Evolutionary conservation across 2,888 invertebrate species (phyloP), one percentile per base, ranked within the genome.

Genomic region (Drosophila gaucha): DNA sequence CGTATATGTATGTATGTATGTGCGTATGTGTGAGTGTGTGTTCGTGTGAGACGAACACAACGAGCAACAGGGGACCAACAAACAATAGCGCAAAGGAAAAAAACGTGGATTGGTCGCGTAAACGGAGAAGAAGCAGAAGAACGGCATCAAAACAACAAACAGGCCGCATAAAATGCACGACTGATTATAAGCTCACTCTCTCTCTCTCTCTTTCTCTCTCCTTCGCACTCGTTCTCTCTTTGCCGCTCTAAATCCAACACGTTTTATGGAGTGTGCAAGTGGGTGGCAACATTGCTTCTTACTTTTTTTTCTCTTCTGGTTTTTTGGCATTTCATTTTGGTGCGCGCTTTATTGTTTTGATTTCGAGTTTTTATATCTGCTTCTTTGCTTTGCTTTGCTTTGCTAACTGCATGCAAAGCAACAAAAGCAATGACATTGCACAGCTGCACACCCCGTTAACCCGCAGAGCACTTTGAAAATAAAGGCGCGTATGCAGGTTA

Each of bases 311-410:
- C 26, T 28, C 28, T 31, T 46, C 56, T 31, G 59, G 16, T 33
- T 66, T 58, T 63, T 54, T 56, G 52, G 31, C 67, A 41, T 66
- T 68, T 57, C 64, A 59, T 56, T 60, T 68, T 56, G 55, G 41
- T 59, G 46, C 36, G 57, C 62, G 49, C 47, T 67, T 67, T 67
- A 64, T 80, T 84, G 80, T 84, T 84, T 80, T 80, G 78, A 67
- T 79, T 79, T 43, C 54, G 59, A 43, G 28, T 65, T 43, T 50
- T 26, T 50, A 38, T 36, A 26, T 24, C 14, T 24, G 31, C 24
- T 36, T 51, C 26, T 44, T 54, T 30, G 28, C 9, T 30, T 18
- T 36, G 36, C 30, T 35, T n/a, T n/a, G n/a, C n/a, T n/a, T n/a
- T n/a, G n/a, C 16, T 18, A 41, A 20, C 18, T 46, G 43, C 47